Evolutionary conservation across 2,888 invertebrate genomes (phyloP).

Genomic region (Sinodicranocentrus sp.): DNA sequence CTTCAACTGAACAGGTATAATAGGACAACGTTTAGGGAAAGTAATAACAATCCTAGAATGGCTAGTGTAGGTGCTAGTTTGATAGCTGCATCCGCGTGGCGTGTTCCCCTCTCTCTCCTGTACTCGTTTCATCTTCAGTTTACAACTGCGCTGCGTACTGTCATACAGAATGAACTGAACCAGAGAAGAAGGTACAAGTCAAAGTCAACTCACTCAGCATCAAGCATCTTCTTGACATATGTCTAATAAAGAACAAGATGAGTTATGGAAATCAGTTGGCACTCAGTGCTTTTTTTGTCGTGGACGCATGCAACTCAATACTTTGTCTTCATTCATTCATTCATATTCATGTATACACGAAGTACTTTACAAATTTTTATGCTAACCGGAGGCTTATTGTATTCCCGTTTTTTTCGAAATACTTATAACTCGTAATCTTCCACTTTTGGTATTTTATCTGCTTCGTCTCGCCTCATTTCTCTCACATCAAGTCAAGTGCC

Average conservation of each 20-base stretch:
- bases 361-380: not conserved
- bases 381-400: constrained; percentile 41
- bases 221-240: constrained; percentile 16
- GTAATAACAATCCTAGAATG: constrained; percentile 38
- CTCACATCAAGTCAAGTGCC: constrained; percentile 25
- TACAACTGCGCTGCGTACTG: not conserved
- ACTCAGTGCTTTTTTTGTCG: not conserved
- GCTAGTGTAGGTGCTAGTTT: constrained; percentile 6
- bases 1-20: constrained; percentile 38
- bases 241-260: constrained; percentile 19
- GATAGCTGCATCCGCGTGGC: constrained; percentile 50
- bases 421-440: too few relatives aligned
- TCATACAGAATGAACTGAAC: not conserved
- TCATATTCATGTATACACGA: not conserved
- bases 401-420: constrained; percentile 19
- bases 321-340: not conserved
- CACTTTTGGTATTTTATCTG: too few relatives aligned
- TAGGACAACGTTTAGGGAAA: constrained; percentile 43
- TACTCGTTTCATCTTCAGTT: constrained; percentile 37
- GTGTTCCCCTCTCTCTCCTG: constrained; percentile 28
- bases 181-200: constrained; percentile 27
- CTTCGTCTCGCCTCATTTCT: not conserved
- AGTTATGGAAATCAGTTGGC: constrained; percentile 61
- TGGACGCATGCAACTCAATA: not conserved
- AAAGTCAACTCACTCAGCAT: constrained; percentile 11